Base-by-base conservation (phyloP, 2,797 vertebrate genomes). In the Coilia nasus region DNA sequence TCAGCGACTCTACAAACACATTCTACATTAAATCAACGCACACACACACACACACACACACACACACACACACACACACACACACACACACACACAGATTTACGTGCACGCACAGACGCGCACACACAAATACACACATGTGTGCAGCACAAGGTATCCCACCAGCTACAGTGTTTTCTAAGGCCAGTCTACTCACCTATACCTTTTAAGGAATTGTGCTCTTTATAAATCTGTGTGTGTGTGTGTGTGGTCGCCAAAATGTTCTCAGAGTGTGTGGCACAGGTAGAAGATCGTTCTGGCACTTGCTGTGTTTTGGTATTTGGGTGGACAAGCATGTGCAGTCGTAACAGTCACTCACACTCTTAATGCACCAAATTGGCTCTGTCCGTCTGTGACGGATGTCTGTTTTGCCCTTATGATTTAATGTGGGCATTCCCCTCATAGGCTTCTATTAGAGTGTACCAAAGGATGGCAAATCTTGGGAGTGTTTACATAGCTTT, bases 191-290 rank as follows among this genome's bases (percentile, higher is more conserved):
- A 35, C 12, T 71, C 25, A 31, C 28, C 31, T 71, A 11, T 35
- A n/a, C 64, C 64, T 71, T 71, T 71, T 71, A 71, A 15, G 64
- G 64, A 71, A 35, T 71, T 71, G 64, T 35, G 12, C 64, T 71
- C 62, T 64, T 64, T 64, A 25, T 64, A 25, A 64, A 10, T 23
- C 19, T 62, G 60, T 62, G 21, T 62, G 62, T 67, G 62, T 67
- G 23, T 67, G 62, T 28, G 23, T 28, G 23, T 25, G 23, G 50
- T 54, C 50, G 50, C 7, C 50, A 9, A 47, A 3, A n/a, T 31
- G 23, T 25, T 15, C 28, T 71, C 28, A 71, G 64, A 12, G 64
- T 15, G 64, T 71, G 64, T 17, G 11, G 1, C 14, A 31, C 64
- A 71, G 64, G 64, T 71, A 71, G 28, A 35, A 3, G 15, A 17